These are phyloP conservation scores for Grus americana DNA, from an alignment of 2,113 vertebrate species.

Conservation along the genomic window DNA sequence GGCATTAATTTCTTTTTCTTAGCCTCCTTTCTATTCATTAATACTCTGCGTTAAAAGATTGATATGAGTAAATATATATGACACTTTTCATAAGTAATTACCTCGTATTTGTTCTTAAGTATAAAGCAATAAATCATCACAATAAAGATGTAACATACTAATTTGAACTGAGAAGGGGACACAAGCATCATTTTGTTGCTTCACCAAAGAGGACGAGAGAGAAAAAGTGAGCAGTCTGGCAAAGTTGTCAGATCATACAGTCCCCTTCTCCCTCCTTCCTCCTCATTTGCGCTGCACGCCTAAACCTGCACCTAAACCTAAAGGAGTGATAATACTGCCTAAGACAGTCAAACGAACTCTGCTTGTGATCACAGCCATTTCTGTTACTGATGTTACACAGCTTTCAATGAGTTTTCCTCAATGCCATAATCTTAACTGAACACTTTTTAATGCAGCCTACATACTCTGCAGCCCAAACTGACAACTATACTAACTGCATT, in stretches of 20 bases:
- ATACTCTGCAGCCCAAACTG: background rate
- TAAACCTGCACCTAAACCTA: background rate
- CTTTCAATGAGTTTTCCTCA: background rate
- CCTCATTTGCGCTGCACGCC: background rate
- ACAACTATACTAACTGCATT: background rate
- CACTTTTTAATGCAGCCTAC: background rate
- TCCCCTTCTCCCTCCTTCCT: background rate
- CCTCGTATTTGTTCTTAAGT: background rate
- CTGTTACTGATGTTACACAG: background rate
- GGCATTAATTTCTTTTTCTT: background rate
- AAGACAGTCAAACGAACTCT: background rate
- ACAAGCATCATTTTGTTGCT: background rate
- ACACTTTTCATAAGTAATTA: background rate
- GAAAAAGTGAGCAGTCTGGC: background rate
- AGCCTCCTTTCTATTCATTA: background rate
- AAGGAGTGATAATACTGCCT: background rate
- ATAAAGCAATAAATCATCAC: background rate
- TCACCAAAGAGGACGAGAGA: background rate
- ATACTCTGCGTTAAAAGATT: background rate
- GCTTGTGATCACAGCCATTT: background rate
- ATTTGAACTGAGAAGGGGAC: background rate
- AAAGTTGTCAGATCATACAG: background rate
- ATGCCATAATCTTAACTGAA: background rate
- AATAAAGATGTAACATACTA: background rate
- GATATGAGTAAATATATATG: background rate